Percentiles rank a stretch among this genome's conserved stretches.
Conservation (phyloP, 1,140 invertebrate genomes). For the Elymnias hypermnestra region DNA sequence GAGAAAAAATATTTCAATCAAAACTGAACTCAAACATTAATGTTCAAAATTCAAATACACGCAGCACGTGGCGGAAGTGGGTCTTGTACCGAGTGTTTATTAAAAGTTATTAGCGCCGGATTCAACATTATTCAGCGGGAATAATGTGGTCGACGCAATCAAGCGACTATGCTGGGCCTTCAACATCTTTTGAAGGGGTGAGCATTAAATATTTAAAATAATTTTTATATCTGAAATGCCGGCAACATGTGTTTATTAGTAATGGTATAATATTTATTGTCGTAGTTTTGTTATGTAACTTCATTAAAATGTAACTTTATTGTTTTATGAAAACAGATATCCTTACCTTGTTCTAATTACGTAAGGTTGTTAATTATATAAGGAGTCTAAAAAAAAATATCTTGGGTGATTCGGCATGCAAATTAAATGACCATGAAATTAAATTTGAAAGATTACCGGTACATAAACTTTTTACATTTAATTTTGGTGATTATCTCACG, state of each 20-base stretch:
- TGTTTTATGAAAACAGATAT: conserved; percentile 17
- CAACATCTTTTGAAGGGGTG: conserved; percentile 5
- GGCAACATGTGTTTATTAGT: conserved; percentile 1
- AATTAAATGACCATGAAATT: conserved; percentile 6
- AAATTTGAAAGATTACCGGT: too few species aligned
- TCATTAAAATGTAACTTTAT: conserved; percentile 5
- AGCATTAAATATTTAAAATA: neutral
- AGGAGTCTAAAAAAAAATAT: conserved; percentile 32
- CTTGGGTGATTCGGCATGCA: neutral
- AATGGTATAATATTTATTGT: conserved; percentile 5
- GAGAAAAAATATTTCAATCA: too few species aligned
- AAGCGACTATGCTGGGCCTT: neutral
- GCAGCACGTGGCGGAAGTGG: conserved; percentile 11
- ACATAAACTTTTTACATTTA: too few species aligned
- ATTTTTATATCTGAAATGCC: conserved; percentile 1
- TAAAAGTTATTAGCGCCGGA: conserved; percentile 8
- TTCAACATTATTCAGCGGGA: neutral
- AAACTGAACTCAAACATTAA: too few species aligned
- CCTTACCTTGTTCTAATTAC: conserved; percentile 46
- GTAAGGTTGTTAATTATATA: conserved; percentile 58
- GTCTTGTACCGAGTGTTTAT: too few species aligned
- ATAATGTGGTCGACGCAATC: conserved; percentile 8
- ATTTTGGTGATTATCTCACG: too few species aligned
- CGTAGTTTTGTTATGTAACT: conserved; percentile 16
- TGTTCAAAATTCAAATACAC: too few species aligned